A percentile compares a stretch with the other conserved stretches of the same genome.
These are phyloP conservation scores for Elgonia sp. DNA, from an alignment of 2,888 invertebrate genomes.

Conservation along the genomic window DNA sequence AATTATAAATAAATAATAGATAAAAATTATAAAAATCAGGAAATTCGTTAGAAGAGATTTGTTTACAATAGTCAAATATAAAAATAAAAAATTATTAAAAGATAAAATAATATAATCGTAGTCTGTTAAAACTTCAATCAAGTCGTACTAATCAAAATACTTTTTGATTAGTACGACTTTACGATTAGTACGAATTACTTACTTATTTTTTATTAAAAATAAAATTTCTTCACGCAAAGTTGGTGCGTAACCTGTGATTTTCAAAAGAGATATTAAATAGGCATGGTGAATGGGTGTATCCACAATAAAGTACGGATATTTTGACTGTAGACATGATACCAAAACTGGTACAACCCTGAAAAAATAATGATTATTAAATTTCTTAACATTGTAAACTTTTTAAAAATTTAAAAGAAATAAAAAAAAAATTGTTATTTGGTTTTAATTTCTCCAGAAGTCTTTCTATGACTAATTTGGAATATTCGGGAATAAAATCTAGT, in stretches of 20 bases:
- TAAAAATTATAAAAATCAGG: no score
- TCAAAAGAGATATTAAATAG: constrained; percentile 93
- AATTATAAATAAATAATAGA: no score
- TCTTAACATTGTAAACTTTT: no score
- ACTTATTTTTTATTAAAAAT: constrained; percentile 93
- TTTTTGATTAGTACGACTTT: no score
- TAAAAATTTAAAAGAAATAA: no score
- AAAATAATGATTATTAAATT: constrained; percentile 35
- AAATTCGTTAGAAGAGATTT: no score
- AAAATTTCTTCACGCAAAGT: constrained; percentile 91
- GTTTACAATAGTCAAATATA: no score
- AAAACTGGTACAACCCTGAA: no score
- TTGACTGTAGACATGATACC: constrained; percentile 89
- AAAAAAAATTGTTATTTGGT: no score
- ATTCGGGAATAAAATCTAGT: constrained; percentile 90
- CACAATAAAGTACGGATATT: constrained; percentile 93
- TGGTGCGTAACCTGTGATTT: constrained; percentile 92
- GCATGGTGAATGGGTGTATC: constrained; percentile 91
- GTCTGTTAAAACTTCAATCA: neutral
- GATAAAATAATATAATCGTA: no score
- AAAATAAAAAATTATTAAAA: no score
- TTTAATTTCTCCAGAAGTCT: constrained; percentile 87
- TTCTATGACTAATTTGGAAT: constrained; percentile 89
- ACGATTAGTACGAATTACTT: no score
- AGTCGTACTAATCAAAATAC: neutral